Evolutionary conservation across 2,797 vertebrate species (phyloP), one percentile per base, ranked within the genome.

Genomic region (Chloroceryle amazona): DNA sequence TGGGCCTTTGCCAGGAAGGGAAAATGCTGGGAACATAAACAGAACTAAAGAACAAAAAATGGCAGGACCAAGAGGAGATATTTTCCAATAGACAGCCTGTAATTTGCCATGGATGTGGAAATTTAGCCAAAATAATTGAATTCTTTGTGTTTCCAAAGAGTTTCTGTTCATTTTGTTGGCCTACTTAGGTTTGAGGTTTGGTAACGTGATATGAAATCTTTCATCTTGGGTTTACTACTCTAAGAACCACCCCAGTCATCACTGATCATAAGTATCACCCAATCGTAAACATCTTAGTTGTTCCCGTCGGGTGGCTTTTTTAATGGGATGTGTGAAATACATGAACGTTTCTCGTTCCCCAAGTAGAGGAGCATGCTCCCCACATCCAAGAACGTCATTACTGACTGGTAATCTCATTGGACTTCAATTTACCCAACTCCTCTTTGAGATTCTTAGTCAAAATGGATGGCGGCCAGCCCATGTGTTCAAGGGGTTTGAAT

Each of bases 91-190:
- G 92, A 55, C 67, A 97, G 66, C 44, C 95, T 98, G 72, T 97
- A 97, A 97, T 97, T 97, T 97, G 82, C 96, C 42, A 63, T 95
- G 93, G 86, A 95, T 96, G 72, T 83, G 94, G 96, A 82, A 93
- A 92, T 95, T 96, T 89, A 86, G 83, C 66, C 84, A 85, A 96
- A 97, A 91, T 95, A 90, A 95, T 95, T 75, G 81, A 95, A 90
- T 93, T 96, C 89, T 72, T 1, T 78, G 66, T 76, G 57, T 91
- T 94, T 97, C 87, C 82, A 95, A 88, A 68, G 35, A 79, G 54
- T 88, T 91, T 86, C 58, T 94, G 80, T 73, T 95, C 65, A 67
- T 42, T 84, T 63, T 84, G 8, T 74, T 91, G 79, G 63, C 19
- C 0, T 20, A 19, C 33, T 93, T 58, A 33, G 26, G 8, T 55